Percentiles rank a stretch among this genome's conserved stretches.
These are phyloP conservation scores for Alauda arvensis DNA, from an alignment of 2,797 vertebrate species.

Conservation along the genomic window DNA sequence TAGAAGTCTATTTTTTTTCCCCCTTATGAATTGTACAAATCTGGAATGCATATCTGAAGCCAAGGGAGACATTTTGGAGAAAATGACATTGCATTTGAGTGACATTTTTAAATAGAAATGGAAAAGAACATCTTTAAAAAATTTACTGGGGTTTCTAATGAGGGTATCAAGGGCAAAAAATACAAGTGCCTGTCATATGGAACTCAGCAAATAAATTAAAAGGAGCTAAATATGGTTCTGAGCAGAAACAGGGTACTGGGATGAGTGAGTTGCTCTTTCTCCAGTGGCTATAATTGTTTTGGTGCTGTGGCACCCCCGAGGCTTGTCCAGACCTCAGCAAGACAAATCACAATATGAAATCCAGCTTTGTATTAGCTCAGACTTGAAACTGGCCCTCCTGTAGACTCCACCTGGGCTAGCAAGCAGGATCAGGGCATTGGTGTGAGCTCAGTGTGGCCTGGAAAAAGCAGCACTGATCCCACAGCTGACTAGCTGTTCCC, in stretches of 20 bases:
- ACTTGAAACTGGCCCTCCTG: background rate
- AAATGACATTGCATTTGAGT: background rate
- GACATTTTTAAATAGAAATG: background rate
- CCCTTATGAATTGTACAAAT: background rate
- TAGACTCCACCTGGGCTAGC: background rate
- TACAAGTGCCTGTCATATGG: background rate
- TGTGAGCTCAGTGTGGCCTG: background rate
- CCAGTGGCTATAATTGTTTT: background rate
- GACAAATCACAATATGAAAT: background rate
- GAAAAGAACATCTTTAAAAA: background rate
- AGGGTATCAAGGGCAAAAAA: background rate
- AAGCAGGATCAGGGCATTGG: background rate
- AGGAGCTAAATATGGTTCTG: background rate
- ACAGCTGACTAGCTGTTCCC: background rate
- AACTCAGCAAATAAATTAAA: background rate
- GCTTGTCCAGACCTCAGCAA: background rate
- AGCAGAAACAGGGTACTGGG: background rate
- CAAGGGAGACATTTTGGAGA: background rate
- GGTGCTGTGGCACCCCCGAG: background rate
- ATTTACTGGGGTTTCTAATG: background rate
- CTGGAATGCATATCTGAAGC: background rate
- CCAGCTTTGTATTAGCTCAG: background rate
- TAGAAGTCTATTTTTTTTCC: fast-evolving
- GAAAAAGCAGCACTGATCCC: background rate
- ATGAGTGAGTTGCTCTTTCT: background rate